These are phyloP conservation scores for Pectinophora gossypiella DNA, from an alignment of 1,140 invertebrate species.

Conservation along the genomic window DNA sequence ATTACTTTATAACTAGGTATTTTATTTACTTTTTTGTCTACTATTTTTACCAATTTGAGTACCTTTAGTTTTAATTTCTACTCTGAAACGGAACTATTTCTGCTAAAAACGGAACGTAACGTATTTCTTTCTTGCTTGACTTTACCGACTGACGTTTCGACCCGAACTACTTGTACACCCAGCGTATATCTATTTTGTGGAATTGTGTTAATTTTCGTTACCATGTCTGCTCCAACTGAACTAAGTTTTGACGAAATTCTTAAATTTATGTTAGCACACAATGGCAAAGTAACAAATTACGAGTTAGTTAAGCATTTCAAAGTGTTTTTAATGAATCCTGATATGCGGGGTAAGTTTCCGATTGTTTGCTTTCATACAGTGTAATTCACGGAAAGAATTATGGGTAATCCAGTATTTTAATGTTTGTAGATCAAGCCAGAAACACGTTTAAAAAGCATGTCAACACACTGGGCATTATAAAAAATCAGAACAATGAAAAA, in stretches of 20 bases:
- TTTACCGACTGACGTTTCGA: too few species aligned
- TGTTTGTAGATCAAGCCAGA: conserved; percentile 86
- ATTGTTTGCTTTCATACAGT: too few species aligned
- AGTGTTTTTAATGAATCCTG: conserved; percentile 86
- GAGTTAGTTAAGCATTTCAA: conserved; percentile 93
- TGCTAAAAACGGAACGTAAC: neutral
- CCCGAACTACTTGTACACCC: too few species aligned
- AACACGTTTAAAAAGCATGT: conserved; percentile 94
- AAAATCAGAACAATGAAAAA: conserved; percentile 87
- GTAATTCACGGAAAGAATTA: too few species aligned
- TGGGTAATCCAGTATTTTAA: too few species aligned
- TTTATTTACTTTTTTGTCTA: too few species aligned
- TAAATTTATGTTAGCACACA: conserved; percentile 87
- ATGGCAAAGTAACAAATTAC: conserved; percentile 90
- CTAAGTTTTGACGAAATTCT: conserved; percentile 89
- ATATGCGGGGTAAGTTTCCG: conserved; percentile 80
- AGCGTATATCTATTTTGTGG: neutral
- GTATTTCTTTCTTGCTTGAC: too few species aligned
- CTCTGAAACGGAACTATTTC: too few species aligned
- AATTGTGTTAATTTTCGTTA: conserved; percentile 19
- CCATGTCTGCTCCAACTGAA: conserved; percentile 82
- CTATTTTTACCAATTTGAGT: too few species aligned
- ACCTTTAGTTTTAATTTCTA: too few species aligned
- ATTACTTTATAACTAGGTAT: too few species aligned
- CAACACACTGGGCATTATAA: conserved; percentile 90